Evolutionary conservation across 1,140 invertebrate genomes (phyloP).

Genomic region (Magallana ariakensis): DNA sequence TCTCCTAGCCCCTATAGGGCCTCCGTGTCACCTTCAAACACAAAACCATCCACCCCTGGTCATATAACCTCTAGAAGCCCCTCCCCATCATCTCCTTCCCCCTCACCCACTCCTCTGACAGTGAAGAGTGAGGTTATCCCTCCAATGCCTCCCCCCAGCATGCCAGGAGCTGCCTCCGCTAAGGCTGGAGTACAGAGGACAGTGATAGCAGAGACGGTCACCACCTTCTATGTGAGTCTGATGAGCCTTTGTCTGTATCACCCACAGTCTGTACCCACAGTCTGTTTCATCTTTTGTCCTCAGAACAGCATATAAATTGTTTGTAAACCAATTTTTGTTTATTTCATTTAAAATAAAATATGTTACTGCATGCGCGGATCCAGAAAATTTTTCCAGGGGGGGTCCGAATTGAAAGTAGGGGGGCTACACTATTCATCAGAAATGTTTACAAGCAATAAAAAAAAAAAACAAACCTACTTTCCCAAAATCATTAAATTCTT

Average conservation of each 20-base stretch:
- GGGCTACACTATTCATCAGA: no score
- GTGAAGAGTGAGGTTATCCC: constrained; percentile 49
- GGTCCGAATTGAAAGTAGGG: no score
- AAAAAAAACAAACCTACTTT: no score
- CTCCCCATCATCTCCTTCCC: constrained; percentile 55
- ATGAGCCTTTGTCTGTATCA: neutral
- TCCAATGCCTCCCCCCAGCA: constrained; percentile 63
- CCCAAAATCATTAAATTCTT: no score
- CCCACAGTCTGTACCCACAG: neutral
- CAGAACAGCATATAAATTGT: no score
- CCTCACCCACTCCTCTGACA: constrained; percentile 48
- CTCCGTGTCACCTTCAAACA: constrained; percentile 43
- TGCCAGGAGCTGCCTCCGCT: constrained; percentile 45
- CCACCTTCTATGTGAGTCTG: constrained; percentile 75
- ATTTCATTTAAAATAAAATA: no score
- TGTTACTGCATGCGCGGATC: no score
- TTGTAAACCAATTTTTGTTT: no score
- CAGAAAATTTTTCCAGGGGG: no score
- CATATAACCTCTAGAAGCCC: constrained; percentile 45
- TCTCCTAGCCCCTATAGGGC: constrained; percentile 58
- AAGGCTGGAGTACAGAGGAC: constrained; percentile 71
- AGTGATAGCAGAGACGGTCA: constrained; percentile 80
- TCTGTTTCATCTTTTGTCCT: no score
- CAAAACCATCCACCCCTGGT: constrained; percentile 48
- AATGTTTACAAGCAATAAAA: no score